These are phyloP conservation scores for Muntiacus muntjak DNA, from an alignment of 2,113 vertebrate genomes.

Conservation along the genomic window DNA sequence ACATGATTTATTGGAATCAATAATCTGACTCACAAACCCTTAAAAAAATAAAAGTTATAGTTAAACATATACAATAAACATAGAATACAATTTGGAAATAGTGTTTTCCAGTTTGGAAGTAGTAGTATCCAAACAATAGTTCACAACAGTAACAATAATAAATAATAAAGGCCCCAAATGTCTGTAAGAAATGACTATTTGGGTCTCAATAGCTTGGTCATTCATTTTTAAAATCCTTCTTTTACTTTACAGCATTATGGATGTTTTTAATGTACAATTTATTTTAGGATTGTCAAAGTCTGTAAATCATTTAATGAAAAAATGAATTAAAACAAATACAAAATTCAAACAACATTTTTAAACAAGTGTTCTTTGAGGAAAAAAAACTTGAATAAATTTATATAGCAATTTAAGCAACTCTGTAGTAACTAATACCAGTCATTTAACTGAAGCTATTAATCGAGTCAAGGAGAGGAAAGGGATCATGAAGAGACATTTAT, in stretches of 20 bases:
- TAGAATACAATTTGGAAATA: background rate
- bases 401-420: constrained; percentile 4
- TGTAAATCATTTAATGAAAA: constrained; percentile 4
- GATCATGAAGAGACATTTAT: background rate
- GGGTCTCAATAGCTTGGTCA: background rate
- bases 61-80: background rate
- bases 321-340: background rate
- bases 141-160: background rate
- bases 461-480: background rate
- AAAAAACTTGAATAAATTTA: constrained; percentile 20
- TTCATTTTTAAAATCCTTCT: background rate
- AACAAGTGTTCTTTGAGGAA: background rate
- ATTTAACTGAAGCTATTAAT: constrained; percentile 14
- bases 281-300: background rate
- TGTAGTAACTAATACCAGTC: background rate
- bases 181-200: background rate
- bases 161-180: background rate
- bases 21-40: background rate
- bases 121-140: background rate
- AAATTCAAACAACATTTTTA: background rate
- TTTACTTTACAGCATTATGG: background rate
- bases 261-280: background rate
- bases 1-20: background rate
- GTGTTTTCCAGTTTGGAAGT: background rate
- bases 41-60: background rate